These are phyloP conservation scores for Zhuqinia jingwanae DNA, from an alignment of 2,888 invertebrate genomes.

Conservation along the genomic window DNA sequence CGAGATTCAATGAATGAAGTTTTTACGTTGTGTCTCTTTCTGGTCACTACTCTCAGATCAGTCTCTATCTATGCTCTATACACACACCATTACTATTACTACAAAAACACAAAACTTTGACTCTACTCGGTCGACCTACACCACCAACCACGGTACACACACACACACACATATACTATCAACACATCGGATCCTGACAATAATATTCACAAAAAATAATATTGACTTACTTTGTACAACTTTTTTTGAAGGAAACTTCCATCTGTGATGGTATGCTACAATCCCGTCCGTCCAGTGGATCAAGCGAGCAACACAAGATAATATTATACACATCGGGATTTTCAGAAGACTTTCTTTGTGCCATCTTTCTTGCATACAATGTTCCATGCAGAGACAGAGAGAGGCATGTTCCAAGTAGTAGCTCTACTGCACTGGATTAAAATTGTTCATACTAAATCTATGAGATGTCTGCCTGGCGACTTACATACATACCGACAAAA, in stretches of 20 bases:
- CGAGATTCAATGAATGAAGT: conserved; percentile 43
- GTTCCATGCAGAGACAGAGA: not conserved
- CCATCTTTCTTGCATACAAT: conserved; percentile 43
- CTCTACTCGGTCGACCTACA: no score
- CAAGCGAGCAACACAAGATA: no score
- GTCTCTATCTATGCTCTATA: not conserved
- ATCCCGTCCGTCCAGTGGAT: no score
- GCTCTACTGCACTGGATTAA: not conserved
- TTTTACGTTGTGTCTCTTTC: not conserved
- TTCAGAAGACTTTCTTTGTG: conserved; percentile 29
- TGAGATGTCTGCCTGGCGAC: conserved; percentile 5
- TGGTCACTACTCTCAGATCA: not conserved
- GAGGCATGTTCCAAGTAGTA: no score
- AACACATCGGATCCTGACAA: no score
- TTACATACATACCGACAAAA: not conserved
- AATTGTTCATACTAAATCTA: conserved; percentile 7
- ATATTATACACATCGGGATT: conserved; percentile 34
- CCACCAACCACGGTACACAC: no score
- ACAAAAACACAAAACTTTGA: no score
- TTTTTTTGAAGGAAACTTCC: no score
- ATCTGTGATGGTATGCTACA: no score
- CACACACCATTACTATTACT: not conserved
- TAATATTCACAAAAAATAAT: not conserved
- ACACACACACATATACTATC: no score
- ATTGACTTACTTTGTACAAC: not conserved